These are phyloP conservation scores for Galeopterus variegatus DNA, from an alignment of 2,113 vertebrate genomes.

Conservation along the genomic window DNA sequence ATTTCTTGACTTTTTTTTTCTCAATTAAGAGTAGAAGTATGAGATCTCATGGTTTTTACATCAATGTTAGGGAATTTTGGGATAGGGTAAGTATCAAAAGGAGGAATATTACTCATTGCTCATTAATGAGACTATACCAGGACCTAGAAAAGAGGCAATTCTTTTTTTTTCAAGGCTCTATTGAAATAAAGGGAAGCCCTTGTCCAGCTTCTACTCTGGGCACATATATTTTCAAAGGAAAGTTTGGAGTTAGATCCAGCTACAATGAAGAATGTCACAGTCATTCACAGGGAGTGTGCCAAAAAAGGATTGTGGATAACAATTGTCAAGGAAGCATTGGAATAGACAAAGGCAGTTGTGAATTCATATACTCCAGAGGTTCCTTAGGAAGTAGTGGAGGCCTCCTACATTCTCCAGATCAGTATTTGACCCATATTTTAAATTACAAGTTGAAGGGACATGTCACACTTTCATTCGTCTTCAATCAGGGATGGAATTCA, in stretches of 20 bases:
- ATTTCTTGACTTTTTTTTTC: background rate
- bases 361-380: background rate
- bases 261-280: background rate
- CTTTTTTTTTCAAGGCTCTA: background rate
- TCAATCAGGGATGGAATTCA: slow-evolving; percentile 33
- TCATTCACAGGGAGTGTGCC: background rate
- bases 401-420: slow-evolving; percentile 1
- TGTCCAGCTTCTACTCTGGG: background rate
- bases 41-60: background rate
- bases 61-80: background rate
- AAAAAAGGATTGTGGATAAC: background rate
- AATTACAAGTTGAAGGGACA: background rate
- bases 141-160: background rate
- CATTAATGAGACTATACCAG: background rate
- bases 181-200: background rate
- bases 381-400: background rate
- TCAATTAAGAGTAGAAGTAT: background rate
- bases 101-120: background rate
- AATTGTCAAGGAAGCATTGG: background rate
- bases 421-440: slow-evolving; percentile 5
- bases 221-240: background rate
- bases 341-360: slow-evolving; percentile 29
- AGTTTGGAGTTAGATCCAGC: background rate
- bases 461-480: slow-evolving; percentile 25
- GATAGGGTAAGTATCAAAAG: background rate